Percentiles rank a stretch among this genome's conserved stretches.
phyloP scores from a whole-genome alignment of 2,113 vertebrate species.

The Illadopsis cleaveri region DNA sequence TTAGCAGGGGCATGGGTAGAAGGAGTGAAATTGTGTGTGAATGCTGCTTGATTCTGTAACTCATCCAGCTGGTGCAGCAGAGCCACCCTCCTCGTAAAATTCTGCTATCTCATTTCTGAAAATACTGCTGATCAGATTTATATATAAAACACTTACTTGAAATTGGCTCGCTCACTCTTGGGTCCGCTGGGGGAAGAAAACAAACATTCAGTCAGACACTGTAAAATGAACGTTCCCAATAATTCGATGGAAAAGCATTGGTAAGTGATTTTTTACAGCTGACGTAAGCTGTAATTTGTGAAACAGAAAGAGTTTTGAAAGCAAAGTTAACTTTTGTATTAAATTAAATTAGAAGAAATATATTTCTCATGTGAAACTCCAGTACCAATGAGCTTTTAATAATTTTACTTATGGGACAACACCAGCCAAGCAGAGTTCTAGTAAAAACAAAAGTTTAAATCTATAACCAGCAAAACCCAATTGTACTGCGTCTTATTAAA shows the following conservation, averaged over 20 bases:
- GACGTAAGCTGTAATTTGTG: neutral
- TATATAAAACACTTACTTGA: slow-evolving; percentile 80
- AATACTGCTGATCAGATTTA: neutral
- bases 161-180: slow-evolving; percentile 88
- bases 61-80: neutral
- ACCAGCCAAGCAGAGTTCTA: neutral
- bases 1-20: slow-evolving; percentile 2
- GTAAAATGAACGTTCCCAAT: neutral
- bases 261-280: neutral
- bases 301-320: slow-evolving; percentile 10
- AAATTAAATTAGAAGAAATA: neutral
- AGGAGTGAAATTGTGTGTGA: slow-evolving; percentile 46
- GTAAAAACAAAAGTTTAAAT: neutral
- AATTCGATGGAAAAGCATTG: neutral
- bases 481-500: neutral
- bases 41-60: neutral
- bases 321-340: neutral
- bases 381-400: neutral
- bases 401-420: neutral
- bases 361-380: neutral
- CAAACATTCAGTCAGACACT: slow-evolving; percentile 40
- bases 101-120: slow-evolving; percentile 12
- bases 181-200: slow-evolving; percentile 83
- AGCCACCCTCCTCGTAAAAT: neutral
- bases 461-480: neutral